Evolutionary conservation across 2,113 vertebrate genomes (phyloP).

Genomic region (Centropus bengalensis): DNA sequence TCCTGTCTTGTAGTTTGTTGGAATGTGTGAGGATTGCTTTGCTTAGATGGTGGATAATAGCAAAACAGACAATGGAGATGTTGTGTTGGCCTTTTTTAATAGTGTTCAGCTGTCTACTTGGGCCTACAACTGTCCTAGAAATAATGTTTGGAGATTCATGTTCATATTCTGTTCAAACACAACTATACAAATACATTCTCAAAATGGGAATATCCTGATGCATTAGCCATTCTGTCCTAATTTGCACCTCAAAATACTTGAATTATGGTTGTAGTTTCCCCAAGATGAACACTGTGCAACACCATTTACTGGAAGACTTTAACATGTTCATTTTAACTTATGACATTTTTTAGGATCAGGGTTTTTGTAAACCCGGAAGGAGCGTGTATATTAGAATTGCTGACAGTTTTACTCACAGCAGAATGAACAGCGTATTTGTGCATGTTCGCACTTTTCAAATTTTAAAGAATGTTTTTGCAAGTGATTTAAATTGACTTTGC

Average conservation of each 20-base stretch:
- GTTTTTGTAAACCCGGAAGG: neutral
- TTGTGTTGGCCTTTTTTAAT: neutral
- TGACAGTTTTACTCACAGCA: conserved; percentile 32
- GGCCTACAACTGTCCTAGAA: neutral
- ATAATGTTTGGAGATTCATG: neutral
- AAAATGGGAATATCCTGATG: neutral
- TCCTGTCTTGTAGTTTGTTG: neutral
- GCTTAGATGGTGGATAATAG: neutral
- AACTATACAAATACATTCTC: neutral
- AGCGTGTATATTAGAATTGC: conserved; percentile 14
- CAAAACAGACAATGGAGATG: neutral
- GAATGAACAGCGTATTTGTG: conserved; percentile 30
- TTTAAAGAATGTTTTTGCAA: conserved; percentile 42
- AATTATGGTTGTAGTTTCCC: neutral
- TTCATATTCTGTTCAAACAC: neutral
- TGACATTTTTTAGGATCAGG: neutral
- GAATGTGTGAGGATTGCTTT: neutral
- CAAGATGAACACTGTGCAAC: neutral
- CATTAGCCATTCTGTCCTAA: neutral
- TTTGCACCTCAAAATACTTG: neutral
- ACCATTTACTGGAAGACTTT: conserved; percentile 4
- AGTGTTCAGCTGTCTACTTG: neutral
- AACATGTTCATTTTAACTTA: neutral
- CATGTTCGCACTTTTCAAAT: conserved; percentile 62
- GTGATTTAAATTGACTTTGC: conserved; percentile 66